Base-by-base conservation (phyloP, 2,888 invertebrate species). In the Pammene aurita region DNA sequence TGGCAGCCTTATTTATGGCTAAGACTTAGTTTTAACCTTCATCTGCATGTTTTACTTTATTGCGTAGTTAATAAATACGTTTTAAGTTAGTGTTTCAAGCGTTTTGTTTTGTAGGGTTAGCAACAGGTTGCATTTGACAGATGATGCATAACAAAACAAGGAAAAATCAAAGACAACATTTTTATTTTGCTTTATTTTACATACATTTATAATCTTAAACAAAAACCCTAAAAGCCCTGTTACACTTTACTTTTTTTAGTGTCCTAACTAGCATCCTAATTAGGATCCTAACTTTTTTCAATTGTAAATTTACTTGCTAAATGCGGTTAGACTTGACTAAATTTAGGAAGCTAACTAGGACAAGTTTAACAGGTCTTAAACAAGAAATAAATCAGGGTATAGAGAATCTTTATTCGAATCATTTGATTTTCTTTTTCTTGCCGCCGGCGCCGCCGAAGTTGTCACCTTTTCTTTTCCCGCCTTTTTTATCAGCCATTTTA, bases 371-470 rank as follows among this genome's bases (percentile, higher is more conserved):
- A n/a, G 13, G 14, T 34, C 48, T 14, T 18, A 50, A 62, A 62
- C 61, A 52, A 18, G 48, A 38, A 61, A 52, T 52, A 52, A 62
- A 18, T 26, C 50, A 48, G 5, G 10, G 1, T 14, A 10, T 44
- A 13, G 34, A 74, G 63, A 62, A 70, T 70, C 54, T 72, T 64
- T 62, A 42, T 55, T 65, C 41, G 58, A 68, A 74, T 82, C 74
- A 88, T 76, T 88, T 83, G 66, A 78, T 78, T 74, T 85, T 92
- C 71, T 81, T 90, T 73, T 79, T 87, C 72, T 90, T 90, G 4
- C 89, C 90, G 10, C 89, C 89, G 2, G 74, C 77, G 7, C 80
- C 81, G 18, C 81, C 79, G 13, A 66, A 41, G n/a, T 76, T 77
- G 26, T 76, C 80, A 69, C 77, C 76, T 80, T 84, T 88, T 62